A percentile compares a stretch with the other conserved stretches of the same genome.
Conservation (phyloP, 2,113 vertebrate genomes). For the Epinephelus moara region DNA sequence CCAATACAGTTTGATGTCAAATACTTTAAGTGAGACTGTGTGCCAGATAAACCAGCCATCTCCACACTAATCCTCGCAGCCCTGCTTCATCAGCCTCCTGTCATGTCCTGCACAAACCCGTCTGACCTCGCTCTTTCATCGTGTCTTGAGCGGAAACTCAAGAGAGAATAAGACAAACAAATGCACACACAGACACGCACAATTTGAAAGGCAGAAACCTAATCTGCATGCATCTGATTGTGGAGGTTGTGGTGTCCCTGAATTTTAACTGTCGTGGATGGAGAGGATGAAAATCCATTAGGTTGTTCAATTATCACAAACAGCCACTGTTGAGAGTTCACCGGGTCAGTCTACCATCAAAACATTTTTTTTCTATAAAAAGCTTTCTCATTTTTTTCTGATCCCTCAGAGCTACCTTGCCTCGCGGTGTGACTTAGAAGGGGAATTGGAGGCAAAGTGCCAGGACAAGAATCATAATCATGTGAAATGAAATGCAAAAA, state of each 20-base stretch:
- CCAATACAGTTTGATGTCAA: conserved; percentile 1
- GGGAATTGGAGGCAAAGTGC: conserved; percentile 17
- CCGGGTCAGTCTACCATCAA: conserved; percentile 5
- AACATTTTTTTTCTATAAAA: no score
- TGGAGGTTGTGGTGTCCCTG: background rate
- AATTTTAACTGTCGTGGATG: conserved; percentile 12
- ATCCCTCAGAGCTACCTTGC: background rate
- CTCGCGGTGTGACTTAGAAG: background rate
- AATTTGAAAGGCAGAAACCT: conserved; percentile 12
- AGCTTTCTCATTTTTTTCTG: background rate
- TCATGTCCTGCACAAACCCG: conserved; percentile 6
- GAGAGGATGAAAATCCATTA: conserved; percentile 54
- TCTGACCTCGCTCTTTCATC: background rate
- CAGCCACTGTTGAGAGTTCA: conserved; percentile 46
- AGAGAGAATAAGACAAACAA: conserved; percentile 11
- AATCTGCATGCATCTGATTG: conserved; percentile 29
- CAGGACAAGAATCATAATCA: conserved; percentile 34
- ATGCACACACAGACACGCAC: background rate
- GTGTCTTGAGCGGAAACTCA: conserved; percentile 9
- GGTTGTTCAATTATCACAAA: conserved; percentile 56
- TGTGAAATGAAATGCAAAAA: conserved; percentile 42
- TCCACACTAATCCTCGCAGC: background rate
- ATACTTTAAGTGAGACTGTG: background rate
- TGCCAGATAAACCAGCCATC: background rate
- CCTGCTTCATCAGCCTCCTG: background rate